Evolutionary conservation across 2,888 invertebrate genomes (phyloP), one percentile per base, ranked within the genome.

Genomic region (Pristionchus arcanus): DNA sequence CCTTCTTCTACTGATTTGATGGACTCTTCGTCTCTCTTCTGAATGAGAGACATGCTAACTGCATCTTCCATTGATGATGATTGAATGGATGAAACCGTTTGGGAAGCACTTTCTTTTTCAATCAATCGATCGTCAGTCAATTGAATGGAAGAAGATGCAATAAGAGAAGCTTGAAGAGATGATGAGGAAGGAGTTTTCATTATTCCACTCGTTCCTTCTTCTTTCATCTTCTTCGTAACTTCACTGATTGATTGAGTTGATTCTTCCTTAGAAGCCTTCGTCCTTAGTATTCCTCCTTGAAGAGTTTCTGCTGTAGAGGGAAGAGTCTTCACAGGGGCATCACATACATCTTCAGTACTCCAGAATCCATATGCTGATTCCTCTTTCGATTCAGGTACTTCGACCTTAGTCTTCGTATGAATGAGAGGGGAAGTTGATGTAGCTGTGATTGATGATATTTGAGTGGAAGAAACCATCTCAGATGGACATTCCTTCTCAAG

Each of bases 331-430:
- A 37, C 74, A 74, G 77, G 71, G 2, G 53, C 55, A 9, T 53
- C 77, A 15, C 31, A 74, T 13, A 89, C 90, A 42, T 90, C 55
- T 66, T 90, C 90, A 66, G 90, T 90, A 63, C 55, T 89, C 91
- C 91, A 91, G 86, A 91, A 91, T 89, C 90, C 91, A 89, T 90
- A 90, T 13, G 90, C 83, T 15, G 89, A 34, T 81, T 90, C 90
- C 1, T 55, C 55, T 19, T 55, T 55, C 5, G 55, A 55, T 55
- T 55, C 55, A 5, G 63, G 63, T 7, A 63, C n/a, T 63, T 63
- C 63, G 2, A n/a, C 25, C 11, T 11, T 21, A 63, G 25, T 21
- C 63, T 63, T 63, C 63, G n/a, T n/a, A 25, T 63, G 63, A n/a
- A 63, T 63, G 25, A 63, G 63, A 25, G 63, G n/a, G n/a, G 63